Evolutionary conservation across 2,797 vertebrate species (phyloP).

Genomic region (Sphaeramia orbicularis): DNA sequence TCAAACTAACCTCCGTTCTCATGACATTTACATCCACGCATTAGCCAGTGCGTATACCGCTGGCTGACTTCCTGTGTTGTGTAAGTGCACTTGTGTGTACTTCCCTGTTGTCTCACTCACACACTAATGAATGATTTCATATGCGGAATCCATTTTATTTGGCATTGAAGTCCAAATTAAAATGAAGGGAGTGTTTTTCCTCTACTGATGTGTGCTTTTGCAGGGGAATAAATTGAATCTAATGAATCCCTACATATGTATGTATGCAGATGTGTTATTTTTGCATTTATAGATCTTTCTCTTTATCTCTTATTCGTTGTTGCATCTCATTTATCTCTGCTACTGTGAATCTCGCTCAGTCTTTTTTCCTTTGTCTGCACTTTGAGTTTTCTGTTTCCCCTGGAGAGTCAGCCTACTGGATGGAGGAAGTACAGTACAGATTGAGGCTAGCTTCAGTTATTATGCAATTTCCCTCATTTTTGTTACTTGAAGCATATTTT

Average conservation of each 20-base stretch:
- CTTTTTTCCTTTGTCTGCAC: background rate
- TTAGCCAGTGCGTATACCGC: slow-evolving; percentile 37
- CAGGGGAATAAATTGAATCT: slow-evolving; percentile 67
- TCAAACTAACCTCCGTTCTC: slow-evolving; percentile 65
- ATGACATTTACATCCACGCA: slow-evolving; percentile 61
- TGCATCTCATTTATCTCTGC: slow-evolving; percentile 42
- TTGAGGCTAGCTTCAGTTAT: slow-evolving; percentile 3
- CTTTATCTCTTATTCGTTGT: slow-evolving; percentile 38
- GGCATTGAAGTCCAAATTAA: slow-evolving; percentile 58
- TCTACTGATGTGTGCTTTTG: slow-evolving; percentile 40
- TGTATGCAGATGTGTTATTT: slow-evolving; percentile 67
- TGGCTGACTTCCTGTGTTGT: slow-evolving; percentile 35
- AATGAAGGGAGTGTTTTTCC: slow-evolving; percentile 37
- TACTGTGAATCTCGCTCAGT: background rate
- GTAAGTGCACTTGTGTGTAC: no score
- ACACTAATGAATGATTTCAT: slow-evolving; percentile 77
- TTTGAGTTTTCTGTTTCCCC: slow-evolving; percentile 15
- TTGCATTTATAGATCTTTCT: slow-evolving; percentile 50
- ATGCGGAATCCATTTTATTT: slow-evolving; percentile 67
- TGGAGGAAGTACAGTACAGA: background rate
- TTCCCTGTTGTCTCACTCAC: no score
- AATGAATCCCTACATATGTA: slow-evolving; percentile 73
- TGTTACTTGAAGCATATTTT: slow-evolving; percentile 13
- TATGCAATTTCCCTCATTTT: slow-evolving; percentile 1
- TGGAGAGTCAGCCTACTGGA: slow-evolving; percentile 18